Conservation (phyloP, 2,797 vertebrate species). For the Protonibea diacanthus region DNA sequence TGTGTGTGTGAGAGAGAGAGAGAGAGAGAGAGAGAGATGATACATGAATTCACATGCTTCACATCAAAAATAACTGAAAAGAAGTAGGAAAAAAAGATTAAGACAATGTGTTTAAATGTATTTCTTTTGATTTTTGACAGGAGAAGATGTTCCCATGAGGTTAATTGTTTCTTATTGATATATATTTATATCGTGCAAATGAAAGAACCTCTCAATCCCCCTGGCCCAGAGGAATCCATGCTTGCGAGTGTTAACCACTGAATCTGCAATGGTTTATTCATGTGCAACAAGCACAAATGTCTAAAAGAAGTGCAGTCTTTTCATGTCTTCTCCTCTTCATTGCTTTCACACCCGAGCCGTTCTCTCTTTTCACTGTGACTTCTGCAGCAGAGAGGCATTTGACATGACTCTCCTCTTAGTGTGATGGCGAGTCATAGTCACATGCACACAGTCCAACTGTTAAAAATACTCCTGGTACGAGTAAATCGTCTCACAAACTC, state of each 20-base stretch:
- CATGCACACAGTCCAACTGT: slow-evolving; percentile 7
- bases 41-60: background rate
- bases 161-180: background rate
- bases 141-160: background rate
- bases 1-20: too few species aligned
- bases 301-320: slow-evolving; percentile 37
- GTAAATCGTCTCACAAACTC: background rate
- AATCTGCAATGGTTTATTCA: slow-evolving; percentile 61
- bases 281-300: slow-evolving; percentile 42
- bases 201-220: background rate
- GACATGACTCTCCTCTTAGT: slow-evolving; percentile 60
- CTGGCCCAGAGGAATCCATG: slow-evolving; percentile 24
- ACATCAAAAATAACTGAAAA: background rate
- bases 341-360: slow-evolving; percentile 16
- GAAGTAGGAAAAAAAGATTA: background rate
- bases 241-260: slow-evolving; percentile 19
- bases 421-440: slow-evolving; percentile 25
- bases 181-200: background rate
- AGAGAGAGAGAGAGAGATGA: too few species aligned
- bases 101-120: background rate
- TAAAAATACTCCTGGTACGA: slow-evolving; percentile 37
- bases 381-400: slow-evolving; percentile 8
- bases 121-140: background rate
- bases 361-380: slow-evolving; percentile 18
- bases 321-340: slow-evolving; percentile 40